These are phyloP conservation scores for Oxystoma pomonae DNA, from an alignment of 2,888 invertebrate species.

Conservation along the genomic window DNA sequence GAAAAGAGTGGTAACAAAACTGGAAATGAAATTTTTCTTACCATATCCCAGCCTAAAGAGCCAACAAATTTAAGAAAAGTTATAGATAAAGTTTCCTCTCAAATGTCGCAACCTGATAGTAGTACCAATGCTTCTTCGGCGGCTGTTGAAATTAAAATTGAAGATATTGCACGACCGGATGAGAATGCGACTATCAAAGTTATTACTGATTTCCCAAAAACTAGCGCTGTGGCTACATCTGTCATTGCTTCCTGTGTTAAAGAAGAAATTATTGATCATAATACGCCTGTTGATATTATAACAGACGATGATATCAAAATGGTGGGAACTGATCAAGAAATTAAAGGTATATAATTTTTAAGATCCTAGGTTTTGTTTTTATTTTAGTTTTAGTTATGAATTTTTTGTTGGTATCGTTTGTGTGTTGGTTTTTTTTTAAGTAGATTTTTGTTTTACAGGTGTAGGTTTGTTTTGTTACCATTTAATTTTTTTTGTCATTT, in stretches of 20 bases:
- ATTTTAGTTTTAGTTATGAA: too few relatives aligned
- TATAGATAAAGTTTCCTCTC: slow-evolving; percentile 1
- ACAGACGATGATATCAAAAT: slow-evolving; percentile 6
- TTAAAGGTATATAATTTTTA: slow-evolving; percentile 34
- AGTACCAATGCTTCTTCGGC: slow-evolving; percentile 36
- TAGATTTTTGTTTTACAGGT: too few relatives aligned
- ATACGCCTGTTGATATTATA: slow-evolving; percentile 34
- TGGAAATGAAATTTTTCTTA: slow-evolving; percentile 42
- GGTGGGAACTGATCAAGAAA: slow-evolving; percentile 24
- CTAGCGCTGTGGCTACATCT: slow-evolving; percentile 43
- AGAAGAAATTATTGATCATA: slow-evolving; percentile 24
- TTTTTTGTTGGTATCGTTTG: too few relatives aligned
- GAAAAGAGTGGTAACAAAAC: slow-evolving; percentile 39
- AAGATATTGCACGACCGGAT: slow-evolving; percentile 36
- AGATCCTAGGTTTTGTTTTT: too few relatives aligned
- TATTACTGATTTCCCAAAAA: slow-evolving; percentile 34
- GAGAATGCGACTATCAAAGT: slow-evolving; percentile 31
- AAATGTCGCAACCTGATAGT: slow-evolving; percentile 38
- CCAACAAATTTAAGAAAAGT: background rate
- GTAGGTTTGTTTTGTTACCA: too few relatives aligned
- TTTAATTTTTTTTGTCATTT: too few relatives aligned
- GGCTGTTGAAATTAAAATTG: slow-evolving; percentile 37
- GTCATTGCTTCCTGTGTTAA: slow-evolving; percentile 40
- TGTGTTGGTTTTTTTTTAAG: too few relatives aligned
- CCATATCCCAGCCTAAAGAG: slow-evolving; percentile 43